A percentile compares a stretch with the other conserved stretches of the same genome.
Conservation (phyloP, 2,888 invertebrate species). For the Phyto melanocephala region DNA sequence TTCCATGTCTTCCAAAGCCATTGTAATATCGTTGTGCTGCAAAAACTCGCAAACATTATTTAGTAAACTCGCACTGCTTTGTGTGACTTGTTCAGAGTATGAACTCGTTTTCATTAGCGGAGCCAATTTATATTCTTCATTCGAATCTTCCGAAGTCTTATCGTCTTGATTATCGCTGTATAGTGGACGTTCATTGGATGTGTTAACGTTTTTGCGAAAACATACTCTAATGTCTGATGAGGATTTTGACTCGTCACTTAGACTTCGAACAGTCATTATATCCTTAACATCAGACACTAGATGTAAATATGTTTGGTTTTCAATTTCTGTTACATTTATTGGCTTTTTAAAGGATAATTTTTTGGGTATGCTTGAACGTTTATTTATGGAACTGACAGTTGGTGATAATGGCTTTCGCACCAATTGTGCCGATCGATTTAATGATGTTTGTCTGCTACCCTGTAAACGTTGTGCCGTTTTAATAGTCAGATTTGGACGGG, state of each 20-base stretch:
- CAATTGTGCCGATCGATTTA: slow-evolving; percentile 24
- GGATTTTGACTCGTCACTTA: slow-evolving; percentile 66
- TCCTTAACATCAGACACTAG: slow-evolving; percentile 62
- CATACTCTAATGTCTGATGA: slow-evolving; percentile 41
- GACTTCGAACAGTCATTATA: slow-evolving; percentile 64
- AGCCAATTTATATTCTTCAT: slow-evolving; percentile 63
- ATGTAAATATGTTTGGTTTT: neutral
- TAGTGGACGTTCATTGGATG: neutral
- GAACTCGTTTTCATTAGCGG: slow-evolving; percentile 62
- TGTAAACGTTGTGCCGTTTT: slow-evolving; percentile 49
- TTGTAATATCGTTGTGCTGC: slow-evolving; percentile 46
- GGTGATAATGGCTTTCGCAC: slow-evolving; percentile 27
- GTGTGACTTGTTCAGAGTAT: slow-evolving; percentile 2
- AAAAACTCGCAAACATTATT: slow-evolving; percentile 66
- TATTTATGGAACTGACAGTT: neutral
- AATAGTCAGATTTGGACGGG: slow-evolving; percentile 1
- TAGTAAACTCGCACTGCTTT: slow-evolving; percentile 56
- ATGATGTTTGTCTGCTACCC: neutral
- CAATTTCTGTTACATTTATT: slow-evolving; percentile 42
- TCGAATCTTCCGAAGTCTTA: slow-evolving; percentile 44
- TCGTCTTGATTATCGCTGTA: neutral
- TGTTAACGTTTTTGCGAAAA: neutral
- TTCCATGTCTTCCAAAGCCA: slow-evolving; percentile 66
- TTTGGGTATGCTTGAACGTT: neutral
- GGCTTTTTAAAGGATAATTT: slow-evolving; percentile 14